Percentiles rank a stretch among this genome's conserved stretches.
These are phyloP conservation scores for Drosophila virilis DNA, from an alignment of 1,140 invertebrate genomes.

Conservation along the genomic window DNA sequence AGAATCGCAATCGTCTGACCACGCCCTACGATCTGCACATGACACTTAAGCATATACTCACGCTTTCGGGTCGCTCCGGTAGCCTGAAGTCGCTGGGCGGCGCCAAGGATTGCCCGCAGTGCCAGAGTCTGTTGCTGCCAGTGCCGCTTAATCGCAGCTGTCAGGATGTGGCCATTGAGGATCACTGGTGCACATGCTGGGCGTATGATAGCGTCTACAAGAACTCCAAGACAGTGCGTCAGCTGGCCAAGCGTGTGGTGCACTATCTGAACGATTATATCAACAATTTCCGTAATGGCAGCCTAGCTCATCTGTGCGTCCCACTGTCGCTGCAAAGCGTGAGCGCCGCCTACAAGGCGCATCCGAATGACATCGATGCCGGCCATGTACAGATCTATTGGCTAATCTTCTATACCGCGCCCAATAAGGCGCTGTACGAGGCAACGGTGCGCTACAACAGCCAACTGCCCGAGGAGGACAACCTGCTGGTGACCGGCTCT, in stretches of 20 bases:
- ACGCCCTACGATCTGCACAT: slow-evolving; percentile 95
- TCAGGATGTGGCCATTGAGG: slow-evolving; percentile 87
- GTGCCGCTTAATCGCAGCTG: slow-evolving; percentile 89
- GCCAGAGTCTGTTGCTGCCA: slow-evolving; percentile 88
- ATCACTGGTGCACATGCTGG: slow-evolving; percentile 92
- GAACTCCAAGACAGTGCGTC: slow-evolving; percentile 81
- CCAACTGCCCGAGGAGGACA: slow-evolving; percentile 39
- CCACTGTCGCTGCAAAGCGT: slow-evolving; percentile 49
- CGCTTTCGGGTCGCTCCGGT: slow-evolving; percentile 82
- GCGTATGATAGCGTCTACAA: slow-evolving; percentile 84
- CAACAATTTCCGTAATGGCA: slow-evolving; percentile 62
- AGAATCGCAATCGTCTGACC: slow-evolving; percentile 90
- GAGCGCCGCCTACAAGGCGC: slow-evolving; percentile 56
- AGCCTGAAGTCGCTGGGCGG: slow-evolving; percentile 74
- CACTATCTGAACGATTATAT: slow-evolving; percentile 83
- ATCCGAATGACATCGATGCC: slow-evolving; percentile 27
- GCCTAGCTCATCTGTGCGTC: slow-evolving; percentile 57
- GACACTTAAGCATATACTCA: slow-evolving; percentile 85
- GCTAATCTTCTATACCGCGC: slow-evolving; percentile 85
- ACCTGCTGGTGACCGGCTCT: slow-evolving; percentile 72
- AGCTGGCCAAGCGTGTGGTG: slow-evolving; percentile 85
- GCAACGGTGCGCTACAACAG: slow-evolving; percentile 85
- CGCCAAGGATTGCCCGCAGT: slow-evolving; percentile 86
- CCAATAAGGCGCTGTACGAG: slow-evolving; percentile 87
- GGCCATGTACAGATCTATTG: slow-evolving; percentile 56